A percentile compares a stretch with the other conserved stretches of the same genome.
phyloP scores from a whole-genome alignment of 2,113 vertebrate species.

The Oncorhynchus tshawytscha region DNA sequence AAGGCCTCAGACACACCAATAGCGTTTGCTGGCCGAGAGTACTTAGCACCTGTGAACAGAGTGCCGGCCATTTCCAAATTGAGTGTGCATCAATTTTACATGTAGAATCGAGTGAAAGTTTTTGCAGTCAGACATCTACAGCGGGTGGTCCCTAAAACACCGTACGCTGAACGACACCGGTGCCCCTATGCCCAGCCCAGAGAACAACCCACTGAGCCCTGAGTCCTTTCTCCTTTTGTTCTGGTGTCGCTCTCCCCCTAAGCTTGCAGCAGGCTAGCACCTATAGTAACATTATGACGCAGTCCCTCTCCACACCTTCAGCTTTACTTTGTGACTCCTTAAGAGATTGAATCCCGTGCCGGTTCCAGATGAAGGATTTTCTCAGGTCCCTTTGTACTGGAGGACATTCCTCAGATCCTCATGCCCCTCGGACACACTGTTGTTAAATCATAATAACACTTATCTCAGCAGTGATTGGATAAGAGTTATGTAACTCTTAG shows the following conservation, averaged over 20 bases:
- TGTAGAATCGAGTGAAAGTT: too few species aligned
- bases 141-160: too few species aligned
- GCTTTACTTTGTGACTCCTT: slow-evolving; percentile 41
- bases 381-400: slow-evolving; percentile 15
- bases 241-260: slow-evolving; percentile 12
- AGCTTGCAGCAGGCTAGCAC: not conserved
- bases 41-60: too few species aligned
- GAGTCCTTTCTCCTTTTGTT: not conserved
- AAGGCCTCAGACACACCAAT: too few species aligned
- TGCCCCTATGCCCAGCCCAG: not conserved
- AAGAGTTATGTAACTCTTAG: slow-evolving; percentile 36
- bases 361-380: slow-evolving; percentile 45
- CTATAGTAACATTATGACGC: slow-evolving; percentile 7
- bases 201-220: not conserved
- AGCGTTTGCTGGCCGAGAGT: too few species aligned
- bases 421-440: slow-evolving; percentile 38
- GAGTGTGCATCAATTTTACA: too few species aligned
- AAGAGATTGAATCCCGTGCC: slow-evolving; percentile 60
- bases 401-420: slow-evolving; percentile 50
- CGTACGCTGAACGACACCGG: too few species aligned
- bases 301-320: too few species aligned
- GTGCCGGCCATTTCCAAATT: too few species aligned
- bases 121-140: too few species aligned
- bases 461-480: slow-evolving; percentile 39
- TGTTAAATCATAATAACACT: slow-evolving; percentile 21